These are phyloP conservation scores for Drosophila robusta DNA, from an alignment of 2,888 invertebrate genomes.

Conservation along the genomic window DNA sequence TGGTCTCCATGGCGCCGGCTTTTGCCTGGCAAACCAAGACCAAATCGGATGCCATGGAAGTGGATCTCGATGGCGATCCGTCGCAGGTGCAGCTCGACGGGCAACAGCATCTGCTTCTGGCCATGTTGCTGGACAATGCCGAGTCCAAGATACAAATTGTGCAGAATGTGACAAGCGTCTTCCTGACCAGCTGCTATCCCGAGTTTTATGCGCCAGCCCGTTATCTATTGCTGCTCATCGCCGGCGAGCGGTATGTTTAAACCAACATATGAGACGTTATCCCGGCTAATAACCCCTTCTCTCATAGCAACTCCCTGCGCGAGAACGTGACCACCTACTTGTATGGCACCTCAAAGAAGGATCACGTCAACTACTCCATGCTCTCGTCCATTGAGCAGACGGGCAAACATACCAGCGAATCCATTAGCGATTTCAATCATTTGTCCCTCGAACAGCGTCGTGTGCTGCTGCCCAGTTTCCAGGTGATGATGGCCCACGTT, in stretches of 20 bases:
- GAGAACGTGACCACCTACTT: conserved; percentile 85
- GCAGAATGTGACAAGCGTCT: conserved; percentile 93
- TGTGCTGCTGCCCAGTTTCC: conserved; percentile 89
- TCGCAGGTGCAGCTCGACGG: conserved; percentile 80
- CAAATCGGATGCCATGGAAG: conserved; percentile 66
- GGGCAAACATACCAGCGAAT: conserved; percentile 68
- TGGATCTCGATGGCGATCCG: conserved; percentile 49
- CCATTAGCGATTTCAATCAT: conserved; percentile 81
- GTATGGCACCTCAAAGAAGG: conserved; percentile 89
- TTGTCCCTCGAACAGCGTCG: conserved; percentile 81
- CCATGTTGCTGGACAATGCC: conserved; percentile 90
- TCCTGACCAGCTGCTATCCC: conserved; percentile 93
- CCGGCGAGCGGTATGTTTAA: conserved; percentile 90
- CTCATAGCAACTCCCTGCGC: conserved; percentile 81
- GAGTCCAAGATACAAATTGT: conserved; percentile 92
- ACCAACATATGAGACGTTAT: conserved; percentile 31
- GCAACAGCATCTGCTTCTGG: conserved; percentile 86
- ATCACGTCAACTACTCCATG: conserved; percentile 85
- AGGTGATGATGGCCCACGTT: conserved; percentile 90
- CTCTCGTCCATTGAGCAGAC: conserved; percentile 85
- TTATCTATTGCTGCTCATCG: conserved; percentile 92
- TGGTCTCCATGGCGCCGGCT: conserved; percentile 89
- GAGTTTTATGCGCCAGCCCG: conserved; percentile 92
- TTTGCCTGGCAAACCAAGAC: conserved; percentile 85
- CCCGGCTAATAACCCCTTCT: neutral